phyloP scores from a whole-genome alignment of 2,113 vertebrate species.

The Hippolais icterina region DNA sequence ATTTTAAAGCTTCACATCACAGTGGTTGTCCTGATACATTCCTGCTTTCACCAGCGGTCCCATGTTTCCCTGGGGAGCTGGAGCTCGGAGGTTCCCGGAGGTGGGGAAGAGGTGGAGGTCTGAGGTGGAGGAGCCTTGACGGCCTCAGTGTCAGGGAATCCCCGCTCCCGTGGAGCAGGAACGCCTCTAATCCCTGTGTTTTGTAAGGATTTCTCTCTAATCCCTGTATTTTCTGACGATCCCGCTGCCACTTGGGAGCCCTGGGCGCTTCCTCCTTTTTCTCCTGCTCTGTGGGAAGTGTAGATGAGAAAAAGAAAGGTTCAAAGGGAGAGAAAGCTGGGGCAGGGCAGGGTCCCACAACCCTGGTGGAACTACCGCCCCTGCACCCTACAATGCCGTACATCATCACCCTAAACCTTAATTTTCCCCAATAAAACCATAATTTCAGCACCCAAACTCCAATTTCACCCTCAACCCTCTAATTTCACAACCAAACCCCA shows the following conservation, averaged over 20 bases:
- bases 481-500: background rate
- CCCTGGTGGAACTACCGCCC: background rate
- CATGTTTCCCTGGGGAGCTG: accelerated
- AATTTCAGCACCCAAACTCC: background rate
- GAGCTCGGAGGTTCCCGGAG: background rate
- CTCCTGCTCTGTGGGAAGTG: too few species aligned
- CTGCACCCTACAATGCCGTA: background rate
- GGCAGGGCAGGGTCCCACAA: accelerated
- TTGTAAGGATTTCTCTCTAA: background rate
- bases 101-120: background rate
- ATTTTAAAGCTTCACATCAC: accelerated
- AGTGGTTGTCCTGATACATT: accelerated
- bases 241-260: accelerated
- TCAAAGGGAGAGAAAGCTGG: background rate
- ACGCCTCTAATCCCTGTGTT: accelerated
- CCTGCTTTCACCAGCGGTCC: accelerated
- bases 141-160: background rate
- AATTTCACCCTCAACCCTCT: background rate
- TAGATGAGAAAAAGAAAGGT: background rate
- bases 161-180: accelerated
- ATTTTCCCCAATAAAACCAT: accelerated
- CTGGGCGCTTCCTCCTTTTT: too few species aligned
- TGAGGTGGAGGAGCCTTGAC: background rate
- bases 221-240: background rate
- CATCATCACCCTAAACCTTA: background rate